Evolutionary conservation across 2,113 vertebrate genomes (phyloP), one percentile per base, ranked within the genome.

Genomic region (Hoplias malabaricus): DNA sequence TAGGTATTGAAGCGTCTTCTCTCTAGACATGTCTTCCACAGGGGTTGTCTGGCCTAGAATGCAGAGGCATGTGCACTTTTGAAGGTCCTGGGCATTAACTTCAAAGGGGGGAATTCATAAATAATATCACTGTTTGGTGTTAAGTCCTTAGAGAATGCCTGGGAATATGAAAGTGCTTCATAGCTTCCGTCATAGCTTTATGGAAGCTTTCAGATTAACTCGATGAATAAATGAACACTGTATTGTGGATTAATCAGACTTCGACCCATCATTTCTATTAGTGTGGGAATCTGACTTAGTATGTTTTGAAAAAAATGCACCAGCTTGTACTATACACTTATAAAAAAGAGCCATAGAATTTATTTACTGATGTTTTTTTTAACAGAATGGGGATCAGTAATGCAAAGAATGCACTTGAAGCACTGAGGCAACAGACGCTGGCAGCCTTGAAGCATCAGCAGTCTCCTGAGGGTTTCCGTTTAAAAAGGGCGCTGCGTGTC

Each of bases 61-160:
- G 29, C 61, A 78, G 50, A 72, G 31, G 73, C 16, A 70, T 8
- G n/a, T 56, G 27, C 3, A 72, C 34, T 31, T 82, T 79, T 76
- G 70, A 79, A 65, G 2, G 53, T 38, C 19, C 59, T 2, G 6
- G 33, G 23, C 19, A 70, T 70, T 36, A 25, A 56, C 38, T 65
- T 42, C 56, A 33, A 43, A 42, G 70, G 19, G 43, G 38, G 73
- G 53, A 80, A 75, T 63, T 34, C 31, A 71, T 62, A 68, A 73
- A 69, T 61, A 77, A 57, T 59, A 36, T 31, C 42, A 57, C 13
- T 46, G 69, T 57, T 77, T 67, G 40, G 67, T 23, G 53, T 25
- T 79, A 54, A 61, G 66, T 27, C 42, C 56, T 53, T 19, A 11
- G 43, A 73, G 53, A 31, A 21, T 54, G 36, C 19, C 43, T 11